Conservation (phyloP, 1,140 invertebrate species). For the Drosophila suzukii region DNA sequence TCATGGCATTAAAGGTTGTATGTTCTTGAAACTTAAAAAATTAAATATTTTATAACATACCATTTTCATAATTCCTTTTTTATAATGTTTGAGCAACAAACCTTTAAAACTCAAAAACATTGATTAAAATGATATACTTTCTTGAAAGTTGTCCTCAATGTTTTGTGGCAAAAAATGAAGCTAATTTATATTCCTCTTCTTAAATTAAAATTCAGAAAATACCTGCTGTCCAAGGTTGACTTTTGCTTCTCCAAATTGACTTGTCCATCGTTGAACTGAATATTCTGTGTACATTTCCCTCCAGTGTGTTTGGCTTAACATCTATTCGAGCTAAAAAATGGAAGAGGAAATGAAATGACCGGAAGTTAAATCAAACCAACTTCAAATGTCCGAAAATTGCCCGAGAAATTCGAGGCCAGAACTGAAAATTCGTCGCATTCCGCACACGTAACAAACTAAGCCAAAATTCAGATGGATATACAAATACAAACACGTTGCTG, state of each 20-base stretch:
- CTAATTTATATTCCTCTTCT: background rate
- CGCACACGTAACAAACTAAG: slow-evolving; percentile 52
- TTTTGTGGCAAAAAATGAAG: background rate
- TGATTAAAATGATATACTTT: too few relatives aligned
- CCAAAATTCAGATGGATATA: slow-evolving; percentile 45
- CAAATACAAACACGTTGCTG: slow-evolving; percentile 31
- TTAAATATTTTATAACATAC: too few relatives aligned
- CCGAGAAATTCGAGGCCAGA: slow-evolving; percentile 17
- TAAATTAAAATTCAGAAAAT: background rate
- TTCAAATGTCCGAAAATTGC: slow-evolving; percentile 54
- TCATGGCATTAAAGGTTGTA: too few relatives aligned
- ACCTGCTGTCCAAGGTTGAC: background rate
- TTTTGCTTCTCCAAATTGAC: slow-evolving; percentile 21
- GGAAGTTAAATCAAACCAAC: slow-evolving; percentile 78
- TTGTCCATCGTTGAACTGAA: slow-evolving; percentile 9
- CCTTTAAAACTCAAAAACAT: too few relatives aligned
- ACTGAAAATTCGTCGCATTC: slow-evolving; percentile 25
- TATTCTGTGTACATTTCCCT: slow-evolving; percentile 31
- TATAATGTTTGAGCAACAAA: background rate
- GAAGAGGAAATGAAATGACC: slow-evolving; percentile 76
- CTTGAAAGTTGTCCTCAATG: background rate
- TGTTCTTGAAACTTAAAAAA: too few relatives aligned
- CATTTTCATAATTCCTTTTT: too few relatives aligned
- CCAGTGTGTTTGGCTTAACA: background rate
- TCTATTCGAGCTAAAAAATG: slow-evolving; percentile 16